Conservation (phyloP, 2,888 invertebrate species). For the Eutolmus rufibarbis region DNA sequence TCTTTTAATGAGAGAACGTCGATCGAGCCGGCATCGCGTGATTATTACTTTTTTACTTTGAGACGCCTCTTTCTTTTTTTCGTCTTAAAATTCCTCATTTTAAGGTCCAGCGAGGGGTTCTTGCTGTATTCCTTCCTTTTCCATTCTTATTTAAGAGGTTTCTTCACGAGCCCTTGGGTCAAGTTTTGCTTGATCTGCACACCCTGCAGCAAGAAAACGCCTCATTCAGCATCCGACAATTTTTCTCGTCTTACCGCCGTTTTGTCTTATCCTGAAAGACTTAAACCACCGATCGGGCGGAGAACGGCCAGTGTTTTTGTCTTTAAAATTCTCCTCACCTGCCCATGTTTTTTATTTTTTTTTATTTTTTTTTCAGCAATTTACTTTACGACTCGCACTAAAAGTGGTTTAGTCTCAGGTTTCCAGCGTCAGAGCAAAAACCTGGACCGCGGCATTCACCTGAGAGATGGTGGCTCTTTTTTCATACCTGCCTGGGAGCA, state of each 20-base stretch:
- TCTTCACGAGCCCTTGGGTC: neutral
- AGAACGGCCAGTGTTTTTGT: neutral
- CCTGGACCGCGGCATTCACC: neutral
- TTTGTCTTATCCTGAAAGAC: constrained; percentile 24
- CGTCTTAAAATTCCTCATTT: neutral
- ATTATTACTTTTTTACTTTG: neutral
- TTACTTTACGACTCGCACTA: constrained; percentile 10
- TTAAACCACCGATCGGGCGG: neutral
- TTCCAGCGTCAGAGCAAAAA: neutral
- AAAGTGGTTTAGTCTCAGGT: constrained; percentile 5
- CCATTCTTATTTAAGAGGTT: neutral
- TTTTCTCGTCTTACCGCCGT: constrained; percentile 9
- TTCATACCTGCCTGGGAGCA: neutral
- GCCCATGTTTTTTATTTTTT: neutral
- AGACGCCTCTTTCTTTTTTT: neutral
- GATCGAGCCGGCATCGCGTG: neutral
- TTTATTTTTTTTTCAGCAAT: constrained; percentile 4
- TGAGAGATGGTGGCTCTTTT: neutral
- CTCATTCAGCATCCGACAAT: neutral
- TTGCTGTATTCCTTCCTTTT: neutral
- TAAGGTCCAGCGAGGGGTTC: neutral
- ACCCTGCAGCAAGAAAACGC: neutral
- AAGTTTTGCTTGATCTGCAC: neutral
- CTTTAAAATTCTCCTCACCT: neutral
- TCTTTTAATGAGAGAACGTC: neutral